These are phyloP conservation scores for Amniataba percoides DNA, from an alignment of 2,797 vertebrate genomes.

Conservation along the genomic window DNA sequence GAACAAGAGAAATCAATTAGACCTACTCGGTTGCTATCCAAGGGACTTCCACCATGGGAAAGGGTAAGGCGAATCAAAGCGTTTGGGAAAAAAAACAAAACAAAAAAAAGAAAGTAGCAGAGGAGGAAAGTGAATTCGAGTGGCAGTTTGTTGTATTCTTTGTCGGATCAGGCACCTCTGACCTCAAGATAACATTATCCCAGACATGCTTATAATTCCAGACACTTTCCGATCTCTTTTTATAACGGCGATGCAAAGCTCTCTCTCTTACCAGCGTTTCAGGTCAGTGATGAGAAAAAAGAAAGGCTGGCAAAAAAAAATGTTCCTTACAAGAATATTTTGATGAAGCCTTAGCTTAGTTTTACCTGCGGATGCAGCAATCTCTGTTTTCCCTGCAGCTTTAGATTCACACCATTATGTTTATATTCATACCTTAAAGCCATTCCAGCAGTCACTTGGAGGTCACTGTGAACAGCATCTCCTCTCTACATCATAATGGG, in stretches of 20 bases:
- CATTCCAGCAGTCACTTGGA: conserved; percentile 42
- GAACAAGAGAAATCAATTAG: conserved; percentile 87
- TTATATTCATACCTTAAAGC: conserved; percentile 62
- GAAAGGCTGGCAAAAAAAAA: conserved; percentile 30
- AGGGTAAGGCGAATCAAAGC: conserved; percentile 68
- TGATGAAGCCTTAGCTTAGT: conserved; percentile 29
- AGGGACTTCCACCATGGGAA: conserved; percentile 72
- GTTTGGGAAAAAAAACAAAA: conserved; percentile 36
- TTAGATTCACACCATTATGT: conserved; percentile 48
- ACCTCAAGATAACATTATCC: conserved; percentile 68
- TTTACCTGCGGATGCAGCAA: conserved; percentile 36
- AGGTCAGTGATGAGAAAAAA: conserved; percentile 60
- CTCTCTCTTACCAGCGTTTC: conserved; percentile 36
- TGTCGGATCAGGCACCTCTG: conserved; percentile 62
- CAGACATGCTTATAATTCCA: conserved; percentile 59
- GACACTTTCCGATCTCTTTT: conserved; percentile 40
- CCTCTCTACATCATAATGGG: conserved; percentile 22
- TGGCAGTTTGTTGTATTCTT: conserved; percentile 63
- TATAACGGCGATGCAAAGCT: conserved; percentile 37
- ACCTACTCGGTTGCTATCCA: conserved; percentile 78
- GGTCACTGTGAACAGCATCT: conserved; percentile 43
- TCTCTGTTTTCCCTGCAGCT: conserved; percentile 30
- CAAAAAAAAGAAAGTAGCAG: conserved; percentile 54
- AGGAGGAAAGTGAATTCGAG: conserved; percentile 59
- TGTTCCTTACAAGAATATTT: conserved; percentile 36